phyloP scores from a whole-genome alignment of 2,113 vertebrate genomes.

The Seriola aureovittata region DNA sequence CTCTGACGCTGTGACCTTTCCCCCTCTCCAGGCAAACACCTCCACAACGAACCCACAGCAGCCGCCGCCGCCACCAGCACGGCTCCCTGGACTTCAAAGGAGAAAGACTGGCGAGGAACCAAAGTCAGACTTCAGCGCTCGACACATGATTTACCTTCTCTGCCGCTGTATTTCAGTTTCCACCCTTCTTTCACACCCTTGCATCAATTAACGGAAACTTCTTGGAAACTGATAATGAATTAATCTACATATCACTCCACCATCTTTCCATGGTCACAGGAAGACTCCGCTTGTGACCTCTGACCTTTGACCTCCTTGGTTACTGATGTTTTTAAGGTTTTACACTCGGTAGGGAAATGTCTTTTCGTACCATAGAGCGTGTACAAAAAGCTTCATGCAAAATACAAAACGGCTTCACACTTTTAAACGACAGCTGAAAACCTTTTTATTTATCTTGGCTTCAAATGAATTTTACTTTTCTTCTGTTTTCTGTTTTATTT shows the following conservation, averaged over 20 bases:
- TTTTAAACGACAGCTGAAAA: too few relatives aligned
- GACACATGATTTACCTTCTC: slow-evolving; percentile 18
- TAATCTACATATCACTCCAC: not conserved
- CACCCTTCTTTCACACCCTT: not conserved
- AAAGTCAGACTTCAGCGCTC: not conserved
- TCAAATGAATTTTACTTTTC: too few relatives aligned
- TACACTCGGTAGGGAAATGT: too few relatives aligned
- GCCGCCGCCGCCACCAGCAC: slow-evolving; percentile 25
- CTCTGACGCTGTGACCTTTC: slow-evolving; percentile 55
- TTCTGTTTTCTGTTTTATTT: too few relatives aligned
- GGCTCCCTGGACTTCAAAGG: slow-evolving; percentile 60
- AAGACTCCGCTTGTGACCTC: not conserved
- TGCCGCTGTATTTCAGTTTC: slow-evolving; percentile 29
- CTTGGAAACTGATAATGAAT: slow-evolving; percentile 6
- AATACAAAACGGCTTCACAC: too few relatives aligned
- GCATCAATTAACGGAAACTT: slow-evolving; percentile 7
- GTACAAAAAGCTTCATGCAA: too few relatives aligned
- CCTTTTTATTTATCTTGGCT: too few relatives aligned
- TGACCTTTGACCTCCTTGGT: not conserved
- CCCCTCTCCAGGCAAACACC: slow-evolving; percentile 57
- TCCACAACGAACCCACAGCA: slow-evolving; percentile 61
- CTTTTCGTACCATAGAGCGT: too few relatives aligned
- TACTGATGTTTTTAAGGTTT: not conserved
- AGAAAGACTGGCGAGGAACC: slow-evolving; percentile 16
- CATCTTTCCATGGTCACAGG: not conserved